These are phyloP conservation scores for Phymatocera aterrima DNA, from an alignment of 2,888 invertebrate genomes.

Conservation along the genomic window DNA sequence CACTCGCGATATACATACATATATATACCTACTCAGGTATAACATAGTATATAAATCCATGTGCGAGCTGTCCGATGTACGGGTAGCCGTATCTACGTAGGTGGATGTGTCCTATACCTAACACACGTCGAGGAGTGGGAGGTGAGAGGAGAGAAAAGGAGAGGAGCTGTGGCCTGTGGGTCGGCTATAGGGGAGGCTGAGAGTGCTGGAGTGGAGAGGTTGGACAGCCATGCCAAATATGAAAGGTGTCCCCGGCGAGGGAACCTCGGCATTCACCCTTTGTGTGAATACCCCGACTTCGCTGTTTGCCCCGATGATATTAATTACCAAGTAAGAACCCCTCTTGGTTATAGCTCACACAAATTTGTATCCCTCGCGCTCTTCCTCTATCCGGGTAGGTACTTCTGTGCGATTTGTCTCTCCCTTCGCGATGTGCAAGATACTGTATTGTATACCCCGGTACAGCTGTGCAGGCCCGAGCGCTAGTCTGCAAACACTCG, in stretches of 20 bases:
- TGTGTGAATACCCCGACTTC: constrained; percentile 25
- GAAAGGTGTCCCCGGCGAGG: too few relatives aligned
- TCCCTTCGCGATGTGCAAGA: too few relatives aligned
- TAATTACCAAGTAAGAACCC: constrained; percentile 66
- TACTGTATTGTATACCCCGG: neutral
- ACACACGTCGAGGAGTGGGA: neutral
- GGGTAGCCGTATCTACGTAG: too few relatives aligned
- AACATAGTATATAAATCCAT: too few relatives aligned
- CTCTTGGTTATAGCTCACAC: constrained; percentile 60
- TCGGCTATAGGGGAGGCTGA: constrained; percentile 10
- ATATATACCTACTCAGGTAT: too few relatives aligned
- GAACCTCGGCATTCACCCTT: constrained; percentile 15
- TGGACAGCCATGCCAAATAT: constrained; percentile 32
- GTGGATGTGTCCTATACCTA: neutral
- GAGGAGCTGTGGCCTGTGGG: neutral
- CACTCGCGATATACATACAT: neutral
- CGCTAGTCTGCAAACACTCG: too few relatives aligned
- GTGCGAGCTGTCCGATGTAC: too few relatives aligned
- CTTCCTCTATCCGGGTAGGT: too few relatives aligned
- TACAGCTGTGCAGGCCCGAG: too few relatives aligned
- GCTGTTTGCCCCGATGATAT: constrained; percentile 60
- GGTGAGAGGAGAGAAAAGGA: too few relatives aligned
- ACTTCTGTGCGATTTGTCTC: too few relatives aligned
- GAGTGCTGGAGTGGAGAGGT: constrained; percentile 35
- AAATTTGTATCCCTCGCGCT: constrained; percentile 54